Percentiles rank a stretch among this genome's conserved stretches.
phyloP scores from a whole-genome alignment of 2,888 invertebrate species.

The Pyralis farinalis region DNA sequence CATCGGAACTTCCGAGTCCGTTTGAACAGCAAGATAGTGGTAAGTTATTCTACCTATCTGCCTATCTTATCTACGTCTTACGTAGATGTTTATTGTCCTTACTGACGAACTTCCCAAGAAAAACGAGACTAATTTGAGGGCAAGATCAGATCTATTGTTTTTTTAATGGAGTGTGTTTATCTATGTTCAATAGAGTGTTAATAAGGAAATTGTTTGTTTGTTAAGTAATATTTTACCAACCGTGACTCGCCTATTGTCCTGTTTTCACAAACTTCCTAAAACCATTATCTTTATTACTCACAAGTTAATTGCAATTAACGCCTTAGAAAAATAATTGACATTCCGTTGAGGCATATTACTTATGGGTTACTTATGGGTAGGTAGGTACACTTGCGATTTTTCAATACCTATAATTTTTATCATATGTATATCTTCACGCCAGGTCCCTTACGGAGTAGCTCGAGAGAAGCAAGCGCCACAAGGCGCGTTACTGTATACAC shows the following conservation, averaged over 20 bases:
- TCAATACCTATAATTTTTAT: no score
- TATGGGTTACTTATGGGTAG: no score
- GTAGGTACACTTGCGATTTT: no score
- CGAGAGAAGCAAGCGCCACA: no score
- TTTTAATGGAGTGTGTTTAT: slow-evolving; percentile 30
- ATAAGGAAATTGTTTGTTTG: slow-evolving; percentile 66
- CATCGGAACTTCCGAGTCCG: slow-evolving; percentile 72
- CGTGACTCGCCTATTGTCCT: slow-evolving; percentile 67
- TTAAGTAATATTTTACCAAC: slow-evolving; percentile 57
- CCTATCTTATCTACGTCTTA: not conserved
- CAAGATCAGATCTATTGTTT: slow-evolving; percentile 6
- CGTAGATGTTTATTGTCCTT: not conserved
- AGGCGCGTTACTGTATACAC: no score
- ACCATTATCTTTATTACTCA: slow-evolving; percentile 49
- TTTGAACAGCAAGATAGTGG: slow-evolving; percentile 75
- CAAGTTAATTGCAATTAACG: slow-evolving; percentile 49
- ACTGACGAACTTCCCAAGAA: not conserved
- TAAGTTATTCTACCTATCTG: no score
- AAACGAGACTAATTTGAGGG: not conserved
- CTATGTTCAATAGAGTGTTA: slow-evolving; percentile 47
- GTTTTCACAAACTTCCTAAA: slow-evolving; percentile 56
- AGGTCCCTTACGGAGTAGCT: no score
- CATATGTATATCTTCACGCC: no score
- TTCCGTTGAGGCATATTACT: no score
- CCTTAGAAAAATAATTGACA: slow-evolving; percentile 26